These are phyloP conservation scores for Pseudanteris insignis DNA, from an alignment of 2,888 invertebrate species.

Conservation along the genomic window DNA sequence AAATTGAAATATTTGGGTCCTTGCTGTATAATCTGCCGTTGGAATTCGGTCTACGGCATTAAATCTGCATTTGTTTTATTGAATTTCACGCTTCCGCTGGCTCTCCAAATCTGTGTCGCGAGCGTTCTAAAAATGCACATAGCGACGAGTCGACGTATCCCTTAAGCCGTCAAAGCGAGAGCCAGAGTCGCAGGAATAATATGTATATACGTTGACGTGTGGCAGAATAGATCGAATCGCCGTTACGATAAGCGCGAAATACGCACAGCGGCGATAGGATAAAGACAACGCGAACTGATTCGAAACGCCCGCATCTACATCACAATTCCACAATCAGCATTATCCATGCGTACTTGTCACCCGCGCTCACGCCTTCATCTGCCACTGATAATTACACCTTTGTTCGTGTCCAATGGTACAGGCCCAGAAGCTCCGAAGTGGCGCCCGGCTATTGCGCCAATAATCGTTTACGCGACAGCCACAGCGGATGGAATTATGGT, in stretches of 20 bases:
- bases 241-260: constrained; percentile 5
- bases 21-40: constrained; percentile 15
- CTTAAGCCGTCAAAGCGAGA: constrained; percentile 22
- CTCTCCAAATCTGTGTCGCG: constrained; percentile 34
- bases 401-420: constrained; percentile 47
- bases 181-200: constrained; percentile 19
- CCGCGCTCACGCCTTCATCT: constrained; percentile 46
- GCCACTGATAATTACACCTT: constrained; percentile 56
- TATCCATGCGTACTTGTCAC: constrained; percentile 51
- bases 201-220: constrained; percentile 10
- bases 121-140: constrained; percentile 38
- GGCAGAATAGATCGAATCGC: constrained; percentile 15
- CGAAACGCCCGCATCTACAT: constrained; percentile 50
- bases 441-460: constrained; percentile 34
- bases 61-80: constrained; percentile 38
- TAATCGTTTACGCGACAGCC: constrained; percentile 33
- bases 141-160: constrained; percentile 29
- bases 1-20: not conserved
- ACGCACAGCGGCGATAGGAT: constrained; percentile 9
- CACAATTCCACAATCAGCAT: constrained; percentile 60
- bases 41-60: constrained; percentile 18
- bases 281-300: constrained; percentile 18
- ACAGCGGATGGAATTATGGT: constrained; percentile 34
- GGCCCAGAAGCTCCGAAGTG: constrained; percentile 31
- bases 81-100: constrained; percentile 38